These are phyloP conservation scores for Rhodeus uyekii DNA, from an alignment of 2,797 vertebrate genomes.

Conservation along the genomic window DNA sequence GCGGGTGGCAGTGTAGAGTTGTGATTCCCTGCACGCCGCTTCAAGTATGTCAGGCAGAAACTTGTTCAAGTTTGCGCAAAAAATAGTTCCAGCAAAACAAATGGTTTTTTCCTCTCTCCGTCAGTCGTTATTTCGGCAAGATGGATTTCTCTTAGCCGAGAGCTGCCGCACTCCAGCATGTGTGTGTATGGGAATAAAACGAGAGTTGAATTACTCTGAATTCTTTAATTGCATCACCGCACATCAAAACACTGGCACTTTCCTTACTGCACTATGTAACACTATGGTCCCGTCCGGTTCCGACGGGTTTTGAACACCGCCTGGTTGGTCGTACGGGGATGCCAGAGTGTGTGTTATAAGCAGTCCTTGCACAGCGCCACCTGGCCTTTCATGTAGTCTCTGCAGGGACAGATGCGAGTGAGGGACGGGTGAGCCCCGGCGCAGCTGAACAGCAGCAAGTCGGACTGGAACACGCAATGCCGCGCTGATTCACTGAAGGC, in stretches of 20 bases:
- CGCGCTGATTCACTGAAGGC: conserved; percentile 83
- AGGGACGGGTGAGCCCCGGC: conserved; percentile 87
- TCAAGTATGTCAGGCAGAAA: conserved; percentile 73
- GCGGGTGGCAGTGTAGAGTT: conserved; percentile 55
- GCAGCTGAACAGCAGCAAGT: conserved; percentile 97
- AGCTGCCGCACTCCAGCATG: conserved; percentile 11
- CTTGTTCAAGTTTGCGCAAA: neutral
- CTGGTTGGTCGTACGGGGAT: neutral
- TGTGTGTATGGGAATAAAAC: neutral
- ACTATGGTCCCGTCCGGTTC: neutral
- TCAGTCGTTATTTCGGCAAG: neutral
- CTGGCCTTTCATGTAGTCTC: conserved; percentile 99
- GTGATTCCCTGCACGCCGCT: conserved; percentile 48
- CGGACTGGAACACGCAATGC: conserved; percentile 94
- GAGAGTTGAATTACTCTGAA: neutral
- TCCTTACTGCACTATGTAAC: neutral
- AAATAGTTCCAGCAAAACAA: neutral
- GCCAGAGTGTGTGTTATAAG: conserved; percentile 67
- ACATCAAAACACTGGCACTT: neutral
- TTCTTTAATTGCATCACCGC: neutral
- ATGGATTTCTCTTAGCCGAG: neutral
- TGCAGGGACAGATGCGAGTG: conserved; percentile 92
- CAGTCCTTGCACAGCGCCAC: conserved; percentile 95
- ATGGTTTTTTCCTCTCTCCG: neutral
- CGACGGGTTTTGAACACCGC: no score